These are phyloP conservation scores for Nephila pilipes DNA, from an alignment of 1,140 invertebrate genomes.

Conservation along the genomic window DNA sequence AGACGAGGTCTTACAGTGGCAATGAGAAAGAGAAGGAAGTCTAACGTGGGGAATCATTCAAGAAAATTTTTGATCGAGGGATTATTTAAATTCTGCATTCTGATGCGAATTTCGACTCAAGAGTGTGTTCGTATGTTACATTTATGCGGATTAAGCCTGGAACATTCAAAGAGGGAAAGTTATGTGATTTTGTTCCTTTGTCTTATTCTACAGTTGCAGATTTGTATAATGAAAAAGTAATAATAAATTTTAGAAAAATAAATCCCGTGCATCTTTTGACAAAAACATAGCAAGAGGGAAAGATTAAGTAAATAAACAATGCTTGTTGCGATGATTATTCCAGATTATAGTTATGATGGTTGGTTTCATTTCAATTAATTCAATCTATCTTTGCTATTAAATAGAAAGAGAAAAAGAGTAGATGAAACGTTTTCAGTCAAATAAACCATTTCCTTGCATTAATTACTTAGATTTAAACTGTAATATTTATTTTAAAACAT, in stretches of 20 bases:
- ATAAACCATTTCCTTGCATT: no score
- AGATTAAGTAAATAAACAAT: no score
- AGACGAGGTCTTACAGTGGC: background rate
- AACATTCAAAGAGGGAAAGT: background rate
- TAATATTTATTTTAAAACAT: no score
- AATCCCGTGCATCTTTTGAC: no score
- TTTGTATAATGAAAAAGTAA: background rate
- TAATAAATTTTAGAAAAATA: background rate
- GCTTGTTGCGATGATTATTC: no score
- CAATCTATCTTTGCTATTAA: no score
- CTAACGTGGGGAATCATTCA: conserved; percentile 60
- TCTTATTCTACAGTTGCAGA: background rate
- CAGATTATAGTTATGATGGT: no score
- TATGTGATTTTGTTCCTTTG: background rate
- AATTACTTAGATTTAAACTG: no score
- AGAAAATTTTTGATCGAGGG: conserved; percentile 52
- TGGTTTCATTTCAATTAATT: no score
- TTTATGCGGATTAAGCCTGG: background rate
- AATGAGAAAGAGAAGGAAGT: conserved; percentile 33
- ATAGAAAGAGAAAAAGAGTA: no score
- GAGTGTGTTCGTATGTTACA: background rate
- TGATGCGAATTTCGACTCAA: background rate
- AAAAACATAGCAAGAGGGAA: no score
- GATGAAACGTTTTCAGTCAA: no score
- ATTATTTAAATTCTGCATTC: conserved; percentile 22